These are phyloP conservation scores for Eilema sororculum DNA, from an alignment of 2,888 invertebrate genomes.

Conservation along the genomic window DNA sequence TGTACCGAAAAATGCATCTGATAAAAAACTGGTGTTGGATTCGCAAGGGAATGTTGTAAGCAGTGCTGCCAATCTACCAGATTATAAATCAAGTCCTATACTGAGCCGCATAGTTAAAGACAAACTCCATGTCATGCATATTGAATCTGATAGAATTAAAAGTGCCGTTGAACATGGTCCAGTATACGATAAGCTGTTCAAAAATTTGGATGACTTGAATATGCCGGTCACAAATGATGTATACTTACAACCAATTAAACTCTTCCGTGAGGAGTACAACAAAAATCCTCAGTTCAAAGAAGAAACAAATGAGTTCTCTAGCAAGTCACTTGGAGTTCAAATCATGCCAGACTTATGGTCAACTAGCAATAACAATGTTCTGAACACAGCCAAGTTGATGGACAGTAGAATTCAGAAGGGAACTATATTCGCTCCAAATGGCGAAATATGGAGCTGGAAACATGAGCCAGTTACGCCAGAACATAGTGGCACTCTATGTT, in stretches of 20 bases:
- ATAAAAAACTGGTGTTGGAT: constrained; percentile 82
- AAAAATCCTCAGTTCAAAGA: constrained; percentile 85
- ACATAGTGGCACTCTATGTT: constrained; percentile 79
- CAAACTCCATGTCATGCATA: constrained; percentile 84
- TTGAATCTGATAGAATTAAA: constrained; percentile 87
- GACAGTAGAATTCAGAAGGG: constrained; percentile 82
- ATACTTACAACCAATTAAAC: constrained; percentile 85
- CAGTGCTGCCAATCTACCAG: constrained; percentile 81
- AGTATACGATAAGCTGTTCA: constrained; percentile 87
- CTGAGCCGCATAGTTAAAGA: constrained; percentile 82
- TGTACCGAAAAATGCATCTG: constrained; percentile 83
- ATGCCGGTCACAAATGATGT: constrained; percentile 84
- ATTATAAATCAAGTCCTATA: constrained; percentile 81
- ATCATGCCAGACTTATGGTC: constrained; percentile 80
- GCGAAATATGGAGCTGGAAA: constrained; percentile 86
- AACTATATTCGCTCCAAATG: constrained; percentile 84
- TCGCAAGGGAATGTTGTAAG: constrained; percentile 82
- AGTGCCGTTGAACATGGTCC: constrained; percentile 88
- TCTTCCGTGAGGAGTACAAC: constrained; percentile 85
- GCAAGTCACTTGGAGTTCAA: constrained; percentile 80
- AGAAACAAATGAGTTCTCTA: constrained; percentile 84
- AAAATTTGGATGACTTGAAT: constrained; percentile 83
- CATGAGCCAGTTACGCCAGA: constrained; percentile 83
- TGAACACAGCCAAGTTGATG: constrained; percentile 74
- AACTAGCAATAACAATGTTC: constrained; percentile 76